Conservation (phyloP, 2,797 vertebrate genomes). For the Aldrovandia affinis region DNA sequence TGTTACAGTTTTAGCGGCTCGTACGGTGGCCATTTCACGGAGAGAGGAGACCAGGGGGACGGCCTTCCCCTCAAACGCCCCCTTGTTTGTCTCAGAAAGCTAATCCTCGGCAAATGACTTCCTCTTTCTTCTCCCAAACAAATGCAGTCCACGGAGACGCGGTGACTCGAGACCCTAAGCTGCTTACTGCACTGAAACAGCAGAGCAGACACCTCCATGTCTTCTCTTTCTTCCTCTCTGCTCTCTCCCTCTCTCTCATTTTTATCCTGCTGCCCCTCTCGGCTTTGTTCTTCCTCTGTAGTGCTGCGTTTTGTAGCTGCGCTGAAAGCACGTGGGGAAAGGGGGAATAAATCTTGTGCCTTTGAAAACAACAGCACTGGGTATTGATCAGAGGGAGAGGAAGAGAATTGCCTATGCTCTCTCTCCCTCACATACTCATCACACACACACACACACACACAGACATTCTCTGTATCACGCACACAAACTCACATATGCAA, state of each 20-base stretch:
- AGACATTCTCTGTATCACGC: too few relatives aligned
- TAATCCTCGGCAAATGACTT: neutral
- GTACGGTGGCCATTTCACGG: neutral
- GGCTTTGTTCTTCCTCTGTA: neutral
- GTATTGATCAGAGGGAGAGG: neutral
- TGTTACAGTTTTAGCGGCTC: neutral
- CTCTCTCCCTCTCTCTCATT: neutral
- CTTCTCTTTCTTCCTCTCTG: neutral
- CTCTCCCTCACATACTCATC: neutral
- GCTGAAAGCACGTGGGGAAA: neutral
- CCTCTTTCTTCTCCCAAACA: neutral
- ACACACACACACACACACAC: neutral
- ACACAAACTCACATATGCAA: too few relatives aligned
- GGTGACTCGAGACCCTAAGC: slow-evolving; percentile 56
- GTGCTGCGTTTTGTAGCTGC: neutral
- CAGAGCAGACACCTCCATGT: slow-evolving; percentile 50
- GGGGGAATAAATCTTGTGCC: neutral
- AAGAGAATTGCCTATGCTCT: neutral
- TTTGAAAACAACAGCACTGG: neutral
- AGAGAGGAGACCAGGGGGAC: neutral
- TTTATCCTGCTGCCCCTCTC: neutral
- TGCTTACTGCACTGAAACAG: slow-evolving; percentile 63
- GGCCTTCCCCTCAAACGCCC: neutral
- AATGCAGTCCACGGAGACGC: slow-evolving; percentile 11
- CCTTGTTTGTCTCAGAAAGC: neutral